phyloP scores from a whole-genome alignment of 2,888 invertebrate genomes.

The Acanthosepion pharaonis region DNA sequence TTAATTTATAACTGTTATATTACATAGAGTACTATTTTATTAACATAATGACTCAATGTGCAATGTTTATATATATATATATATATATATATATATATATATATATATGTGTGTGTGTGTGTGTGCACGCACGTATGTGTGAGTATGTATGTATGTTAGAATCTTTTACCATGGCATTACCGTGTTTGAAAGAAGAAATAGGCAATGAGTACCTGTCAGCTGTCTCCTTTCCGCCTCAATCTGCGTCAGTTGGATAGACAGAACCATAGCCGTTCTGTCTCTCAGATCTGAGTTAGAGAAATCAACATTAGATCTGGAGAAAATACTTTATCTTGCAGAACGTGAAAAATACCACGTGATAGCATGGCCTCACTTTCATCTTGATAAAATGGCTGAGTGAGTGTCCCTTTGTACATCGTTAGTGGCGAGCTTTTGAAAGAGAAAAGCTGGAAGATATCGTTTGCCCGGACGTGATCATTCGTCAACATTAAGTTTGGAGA shows the following conservation, averaged over 20 bases:
- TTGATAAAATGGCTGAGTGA: neutral
- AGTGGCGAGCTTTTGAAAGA: neutral
- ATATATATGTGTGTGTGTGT: too few species aligned
- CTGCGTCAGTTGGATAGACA: neutral
- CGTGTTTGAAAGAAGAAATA: too few species aligned
- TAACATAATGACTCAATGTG: too few species aligned
- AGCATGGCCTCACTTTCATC: neutral
- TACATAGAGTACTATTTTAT: too few species aligned
- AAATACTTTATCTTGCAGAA: neutral
- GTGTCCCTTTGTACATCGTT: neutral
- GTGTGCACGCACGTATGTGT: too few species aligned
- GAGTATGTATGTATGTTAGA: too few species aligned
- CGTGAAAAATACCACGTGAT: neutral
- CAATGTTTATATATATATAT: too few species aligned
- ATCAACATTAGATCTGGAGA: neutral
- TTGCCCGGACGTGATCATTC: neutral
- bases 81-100: too few species aligned
- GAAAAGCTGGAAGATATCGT: neutral
- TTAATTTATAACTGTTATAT: too few species aligned
- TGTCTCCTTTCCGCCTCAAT: neutral
- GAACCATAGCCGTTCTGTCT: neutral
- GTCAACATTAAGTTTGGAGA: neutral
- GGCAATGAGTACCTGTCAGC: too few species aligned
- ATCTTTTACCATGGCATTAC: too few species aligned
- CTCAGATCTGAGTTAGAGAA: neutral